These are phyloP conservation scores for Pagrus major DNA, from an alignment of 2,113 vertebrate species.

Conservation along the genomic window DNA sequence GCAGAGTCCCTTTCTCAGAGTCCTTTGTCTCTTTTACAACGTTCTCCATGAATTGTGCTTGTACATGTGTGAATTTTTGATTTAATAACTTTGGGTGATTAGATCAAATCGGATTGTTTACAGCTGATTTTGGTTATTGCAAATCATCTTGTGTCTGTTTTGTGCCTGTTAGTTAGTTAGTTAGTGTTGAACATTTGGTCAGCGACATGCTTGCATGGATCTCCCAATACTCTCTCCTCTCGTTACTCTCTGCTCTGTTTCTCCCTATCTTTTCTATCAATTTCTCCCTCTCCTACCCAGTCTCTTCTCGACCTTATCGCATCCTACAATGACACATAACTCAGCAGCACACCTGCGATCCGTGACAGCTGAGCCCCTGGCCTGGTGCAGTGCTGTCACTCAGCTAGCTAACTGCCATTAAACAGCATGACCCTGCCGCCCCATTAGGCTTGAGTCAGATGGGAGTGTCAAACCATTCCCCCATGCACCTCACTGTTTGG, in stretches of 20 bases:
- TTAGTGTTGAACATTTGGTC: background rate
- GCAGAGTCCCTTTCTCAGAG: background rate
- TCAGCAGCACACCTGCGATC: constrained; percentile 74
- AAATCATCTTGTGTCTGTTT: background rate
- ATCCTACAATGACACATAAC: constrained; percentile 76
- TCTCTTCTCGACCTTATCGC: constrained; percentile 67
- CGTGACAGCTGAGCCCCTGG: constrained; percentile 71
- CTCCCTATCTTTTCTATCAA: constrained; percentile 23
- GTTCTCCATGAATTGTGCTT: background rate
- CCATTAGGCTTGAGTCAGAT: constrained; percentile 79
- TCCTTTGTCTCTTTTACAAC: background rate
- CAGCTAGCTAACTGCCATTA: constrained; percentile 79
- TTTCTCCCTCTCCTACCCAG: constrained; percentile 29
- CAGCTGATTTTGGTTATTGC: background rate
- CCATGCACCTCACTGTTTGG: constrained; percentile 45
- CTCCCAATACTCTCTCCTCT: background rate
- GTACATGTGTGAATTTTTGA: too few relatives aligned
- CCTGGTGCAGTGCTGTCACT: constrained; percentile 73
- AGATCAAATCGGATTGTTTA: background rate
- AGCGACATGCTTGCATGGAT: background rate
- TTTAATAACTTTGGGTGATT: background rate
- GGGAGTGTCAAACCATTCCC: constrained; percentile 70
- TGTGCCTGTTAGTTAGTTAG: too few relatives aligned
- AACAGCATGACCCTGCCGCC: constrained; percentile 76
- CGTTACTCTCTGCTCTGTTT: background rate